phyloP scores from a whole-genome alignment of 2,888 invertebrate species.

The Hydriomena furcata region DNA sequence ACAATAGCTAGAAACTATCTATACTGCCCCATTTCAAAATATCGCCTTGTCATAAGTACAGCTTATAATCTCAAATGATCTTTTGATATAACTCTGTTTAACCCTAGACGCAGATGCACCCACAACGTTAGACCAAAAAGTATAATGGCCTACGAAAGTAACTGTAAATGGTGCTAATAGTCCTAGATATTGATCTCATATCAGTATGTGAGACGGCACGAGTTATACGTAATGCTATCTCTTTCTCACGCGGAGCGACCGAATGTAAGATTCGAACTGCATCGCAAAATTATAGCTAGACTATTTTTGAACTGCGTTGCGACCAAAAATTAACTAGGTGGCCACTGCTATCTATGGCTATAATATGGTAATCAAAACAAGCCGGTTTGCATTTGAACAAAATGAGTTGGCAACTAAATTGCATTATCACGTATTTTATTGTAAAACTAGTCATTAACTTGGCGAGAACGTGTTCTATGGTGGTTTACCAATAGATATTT shows the following conservation, averaged over 20 bases:
- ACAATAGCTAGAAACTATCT: too few relatives aligned
- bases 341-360: too few relatives aligned
- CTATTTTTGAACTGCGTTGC: too few relatives aligned
- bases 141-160: constrained; percentile 78
- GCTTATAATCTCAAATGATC: not conserved
- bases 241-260: constrained; percentile 9
- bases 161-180: constrained; percentile 81
- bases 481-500: not conserved
- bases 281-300: too few relatives aligned
- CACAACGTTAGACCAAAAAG: constrained; percentile 71
- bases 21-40: too few relatives aligned
- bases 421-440: too few relatives aligned
- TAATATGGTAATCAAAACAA: too few relatives aligned
- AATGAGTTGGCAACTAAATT: not conserved
- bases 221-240: constrained; percentile 51
- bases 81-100: not conserved
- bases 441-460: too few relatives aligned
- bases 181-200: constrained; percentile 80
- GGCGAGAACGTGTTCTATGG: too few relatives aligned
- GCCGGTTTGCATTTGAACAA: too few relatives aligned
- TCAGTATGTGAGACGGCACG: constrained; percentile 67
- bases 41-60: too few relatives aligned
- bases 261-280: not conserved
- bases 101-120: constrained; percentile 26
- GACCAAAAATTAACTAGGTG: too few relatives aligned